Percentiles rank a stretch among this genome's conserved stretches.
phyloP scores from a whole-genome alignment of 2,113 vertebrate genomes.

The Lagopus leucura region DNA sequence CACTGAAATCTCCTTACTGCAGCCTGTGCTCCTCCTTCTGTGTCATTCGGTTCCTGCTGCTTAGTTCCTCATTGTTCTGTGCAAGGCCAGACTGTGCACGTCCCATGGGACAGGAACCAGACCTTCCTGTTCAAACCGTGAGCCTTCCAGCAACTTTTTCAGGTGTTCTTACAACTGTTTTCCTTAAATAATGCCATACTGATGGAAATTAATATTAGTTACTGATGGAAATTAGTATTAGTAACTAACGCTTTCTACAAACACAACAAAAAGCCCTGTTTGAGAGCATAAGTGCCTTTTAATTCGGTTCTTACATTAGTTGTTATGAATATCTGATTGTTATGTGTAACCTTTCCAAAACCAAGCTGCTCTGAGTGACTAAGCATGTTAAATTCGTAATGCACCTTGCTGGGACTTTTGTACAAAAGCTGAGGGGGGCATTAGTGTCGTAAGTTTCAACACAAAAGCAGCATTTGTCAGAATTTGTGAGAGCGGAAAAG shows the following conservation, averaged over 20 bases:
- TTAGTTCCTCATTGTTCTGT: not conserved
- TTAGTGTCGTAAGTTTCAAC: not conserved
- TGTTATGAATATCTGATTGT: not conserved
- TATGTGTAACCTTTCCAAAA: not conserved
- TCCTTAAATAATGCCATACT: not conserved
- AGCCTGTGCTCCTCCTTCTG: not conserved
- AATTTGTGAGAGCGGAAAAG: not conserved
- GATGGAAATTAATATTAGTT: not conserved
- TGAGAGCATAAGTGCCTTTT: not conserved
- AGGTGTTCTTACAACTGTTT: not conserved
- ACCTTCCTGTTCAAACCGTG: not conserved
- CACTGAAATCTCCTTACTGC: not conserved
- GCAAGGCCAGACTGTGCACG: not conserved
- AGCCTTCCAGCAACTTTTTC: not conserved
- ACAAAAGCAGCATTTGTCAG: not conserved
- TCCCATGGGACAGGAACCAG: not conserved
- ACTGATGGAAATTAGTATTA: not conserved
- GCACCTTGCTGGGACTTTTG: not conserved
- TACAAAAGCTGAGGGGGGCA: accelerated
- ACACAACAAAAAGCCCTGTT: not conserved
- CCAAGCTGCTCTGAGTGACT: not conserved
- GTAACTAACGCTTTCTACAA: not conserved
- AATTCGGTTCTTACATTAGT: not conserved
- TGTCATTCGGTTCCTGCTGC: not conserved
- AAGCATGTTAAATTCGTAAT: not conserved